These are phyloP conservation scores for Schrankia costaestrigalis DNA, from an alignment of 2,888 invertebrate species.

Conservation along the genomic window DNA sequence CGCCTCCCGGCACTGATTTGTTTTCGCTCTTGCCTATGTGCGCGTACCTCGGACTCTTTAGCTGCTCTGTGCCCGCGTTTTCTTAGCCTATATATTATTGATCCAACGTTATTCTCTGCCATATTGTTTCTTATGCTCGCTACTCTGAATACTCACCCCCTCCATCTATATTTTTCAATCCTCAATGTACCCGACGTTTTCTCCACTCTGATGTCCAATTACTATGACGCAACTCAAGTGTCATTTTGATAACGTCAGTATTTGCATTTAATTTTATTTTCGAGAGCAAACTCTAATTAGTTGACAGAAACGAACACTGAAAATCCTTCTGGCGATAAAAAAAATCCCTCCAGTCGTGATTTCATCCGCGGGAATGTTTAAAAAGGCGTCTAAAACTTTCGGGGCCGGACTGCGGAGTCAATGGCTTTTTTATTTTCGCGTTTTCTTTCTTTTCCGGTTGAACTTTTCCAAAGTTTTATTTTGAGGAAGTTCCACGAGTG, in stretches of 20 bases:
- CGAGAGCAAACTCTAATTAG: conserved; percentile 55
- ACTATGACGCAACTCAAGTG: conserved; percentile 30
- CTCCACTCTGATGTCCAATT: conserved; percentile 16
- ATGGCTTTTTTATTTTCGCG: conserved; percentile 78
- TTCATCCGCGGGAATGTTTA: conserved; percentile 64
- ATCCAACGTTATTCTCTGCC: conserved; percentile 59
- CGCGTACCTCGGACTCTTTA: conserved; percentile 43
- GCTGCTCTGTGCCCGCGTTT: conserved; percentile 54
- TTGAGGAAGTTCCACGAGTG: conserved; percentile 76
- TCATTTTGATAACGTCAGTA: conserved; percentile 35
- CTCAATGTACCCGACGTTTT: conserved; percentile 2
- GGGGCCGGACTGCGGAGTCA: conserved; percentile 70
- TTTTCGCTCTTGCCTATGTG: conserved; percentile 70
- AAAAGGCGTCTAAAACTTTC: conserved; percentile 71
- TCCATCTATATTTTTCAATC: conserved; percentile 18
- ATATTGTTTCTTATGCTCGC: conserved; percentile 56
- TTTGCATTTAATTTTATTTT: conserved; percentile 44
- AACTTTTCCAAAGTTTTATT: conserved; percentile 76
- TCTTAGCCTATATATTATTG: conserved; percentile 79
- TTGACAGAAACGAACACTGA: conserved; percentile 60
- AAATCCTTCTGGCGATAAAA: conserved; percentile 61
- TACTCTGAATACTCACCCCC: conserved; percentile 20
- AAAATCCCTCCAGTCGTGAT: conserved; percentile 54
- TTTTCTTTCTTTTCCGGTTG: conserved; percentile 77
- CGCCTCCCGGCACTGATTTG: conserved; percentile 79